Percentiles rank a stretch among this genome's conserved stretches.
These are phyloP conservation scores for Eupristina koningsbergeri DNA, from an alignment of 1,140 invertebrate genomes.

Conservation along the genomic window DNA sequence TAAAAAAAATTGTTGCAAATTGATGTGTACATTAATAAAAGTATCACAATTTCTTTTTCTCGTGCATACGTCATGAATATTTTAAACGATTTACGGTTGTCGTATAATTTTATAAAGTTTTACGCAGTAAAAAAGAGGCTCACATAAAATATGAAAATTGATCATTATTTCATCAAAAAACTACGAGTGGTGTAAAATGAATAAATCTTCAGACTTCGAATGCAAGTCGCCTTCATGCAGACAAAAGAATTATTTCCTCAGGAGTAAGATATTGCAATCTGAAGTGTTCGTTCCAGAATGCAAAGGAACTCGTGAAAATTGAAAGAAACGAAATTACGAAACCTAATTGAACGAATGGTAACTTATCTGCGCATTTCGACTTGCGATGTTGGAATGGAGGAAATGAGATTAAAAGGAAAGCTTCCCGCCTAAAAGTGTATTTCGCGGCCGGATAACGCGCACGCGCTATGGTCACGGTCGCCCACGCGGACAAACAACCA, in stretches of 20 bases:
- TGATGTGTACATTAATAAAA: too few species aligned
- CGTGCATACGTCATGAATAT: not conserved
- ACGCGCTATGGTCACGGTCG: constrained; percentile 15
- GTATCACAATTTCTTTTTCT: too few species aligned
- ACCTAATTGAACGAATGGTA: not conserved
- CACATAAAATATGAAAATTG: not conserved
- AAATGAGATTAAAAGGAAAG: not conserved
- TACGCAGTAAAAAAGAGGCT: not conserved
- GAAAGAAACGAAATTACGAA: not conserved
- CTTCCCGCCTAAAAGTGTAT: not conserved
- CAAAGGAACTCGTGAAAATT: not conserved
- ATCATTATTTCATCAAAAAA: not conserved
- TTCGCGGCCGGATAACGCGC: not conserved
- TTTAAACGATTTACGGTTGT: not conserved
- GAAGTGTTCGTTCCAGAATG: not conserved
- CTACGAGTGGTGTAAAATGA: not conserved
- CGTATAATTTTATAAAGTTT: not conserved
- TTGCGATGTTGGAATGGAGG: not conserved
- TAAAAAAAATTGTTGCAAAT: too few species aligned
- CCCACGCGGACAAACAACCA: constrained; percentile 39
- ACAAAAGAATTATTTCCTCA: not conserved
- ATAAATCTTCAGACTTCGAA: not conserved
- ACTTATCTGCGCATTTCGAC: not conserved
- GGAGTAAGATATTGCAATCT: not conserved
- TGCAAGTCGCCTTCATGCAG: not conserved